Evolutionary conservation across 2,888 invertebrate species (phyloP), one percentile per base, ranked within the genome.

Genomic region (Timema podura): DNA sequence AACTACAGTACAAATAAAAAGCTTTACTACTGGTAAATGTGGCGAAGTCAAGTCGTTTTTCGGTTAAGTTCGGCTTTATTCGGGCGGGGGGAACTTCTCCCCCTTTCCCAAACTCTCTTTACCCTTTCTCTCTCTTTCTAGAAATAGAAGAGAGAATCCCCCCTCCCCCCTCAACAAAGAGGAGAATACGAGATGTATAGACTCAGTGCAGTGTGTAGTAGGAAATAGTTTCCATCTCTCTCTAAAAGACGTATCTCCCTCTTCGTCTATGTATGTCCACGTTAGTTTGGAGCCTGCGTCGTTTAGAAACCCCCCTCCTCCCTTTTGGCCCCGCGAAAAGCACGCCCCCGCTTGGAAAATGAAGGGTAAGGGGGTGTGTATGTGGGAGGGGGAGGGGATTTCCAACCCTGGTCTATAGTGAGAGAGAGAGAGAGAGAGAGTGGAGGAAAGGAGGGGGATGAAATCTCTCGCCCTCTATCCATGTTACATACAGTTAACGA

Each of bases 251-350:
- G n/a, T n/a, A n/a, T n/a, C 70, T 30, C 68, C 67, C 54, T 57
- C 68, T 7, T 48, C 46, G 54, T 48, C 46, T 47, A 65, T 67
- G 71, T 69, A 65, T 72, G 72, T 72, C 73, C 73, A 69, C 73
- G 73, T 57, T 71, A 72, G 72, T 73, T 72, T 73, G 72, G 74
- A 71, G 73, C 73, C 67, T 68, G 71, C 70, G 59, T 70, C 71
- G 67, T 68, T 61, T 67, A 61, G 61, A 67, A 70, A 67, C 72
- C 71, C 71, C 71, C 72, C 72, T 71, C 72, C 73, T 69, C 71
- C 70, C 70, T 68, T 68, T n/a, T n/a, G n/a, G n/a, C n/a, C 71
- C 72, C 71, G 73, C 73, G n/a, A 74, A 70, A 71, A 68, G 70
- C 70, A 75, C 74, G 73, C 72, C 75, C 70, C 73, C 72, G 71